Evolutionary conservation across 2,113 vertebrate species (phyloP).

Genomic region (Pseudopipra pipra): DNA sequence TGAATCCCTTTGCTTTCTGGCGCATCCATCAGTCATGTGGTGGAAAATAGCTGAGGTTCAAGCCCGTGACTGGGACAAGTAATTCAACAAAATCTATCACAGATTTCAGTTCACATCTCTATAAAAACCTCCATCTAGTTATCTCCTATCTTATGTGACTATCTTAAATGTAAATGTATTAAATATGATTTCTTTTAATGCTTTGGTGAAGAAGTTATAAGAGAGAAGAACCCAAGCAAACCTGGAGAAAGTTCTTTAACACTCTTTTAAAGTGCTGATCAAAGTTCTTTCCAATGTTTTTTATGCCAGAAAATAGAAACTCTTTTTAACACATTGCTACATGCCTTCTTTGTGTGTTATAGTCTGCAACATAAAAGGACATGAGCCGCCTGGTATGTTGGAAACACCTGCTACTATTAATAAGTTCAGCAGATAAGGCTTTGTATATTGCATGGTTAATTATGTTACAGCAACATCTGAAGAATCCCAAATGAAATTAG

Average conservation of each 20-base stretch:
- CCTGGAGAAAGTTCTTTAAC: neutral
- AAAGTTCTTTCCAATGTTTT: neutral
- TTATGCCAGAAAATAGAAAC: neutral
- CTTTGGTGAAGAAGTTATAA: neutral
- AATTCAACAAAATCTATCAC: neutral
- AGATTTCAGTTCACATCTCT: neutral
- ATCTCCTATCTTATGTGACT: neutral
- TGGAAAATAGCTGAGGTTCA: neutral
- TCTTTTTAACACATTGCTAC: neutral
- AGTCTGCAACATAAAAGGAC: neutral
- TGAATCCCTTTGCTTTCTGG: neutral
- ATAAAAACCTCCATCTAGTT: fast-evolving
- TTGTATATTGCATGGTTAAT: neutral
- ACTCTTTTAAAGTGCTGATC: neutral
- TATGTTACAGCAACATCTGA: neutral
- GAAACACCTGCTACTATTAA: neutral
- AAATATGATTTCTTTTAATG: neutral
- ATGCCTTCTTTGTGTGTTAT: neutral
- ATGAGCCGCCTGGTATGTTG: neutral
- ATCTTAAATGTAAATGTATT: neutral
- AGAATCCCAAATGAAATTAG: neutral
- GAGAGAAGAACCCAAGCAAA: neutral
- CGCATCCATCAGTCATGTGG: neutral
- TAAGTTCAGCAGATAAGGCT: neutral
- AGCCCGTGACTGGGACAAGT: neutral